A percentile compares a stretch with the other conserved stretches of the same genome.
These are phyloP conservation scores for Melinopterus prodromus DNA, from an alignment of 2,888 invertebrate species.

Conservation along the genomic window DNA sequence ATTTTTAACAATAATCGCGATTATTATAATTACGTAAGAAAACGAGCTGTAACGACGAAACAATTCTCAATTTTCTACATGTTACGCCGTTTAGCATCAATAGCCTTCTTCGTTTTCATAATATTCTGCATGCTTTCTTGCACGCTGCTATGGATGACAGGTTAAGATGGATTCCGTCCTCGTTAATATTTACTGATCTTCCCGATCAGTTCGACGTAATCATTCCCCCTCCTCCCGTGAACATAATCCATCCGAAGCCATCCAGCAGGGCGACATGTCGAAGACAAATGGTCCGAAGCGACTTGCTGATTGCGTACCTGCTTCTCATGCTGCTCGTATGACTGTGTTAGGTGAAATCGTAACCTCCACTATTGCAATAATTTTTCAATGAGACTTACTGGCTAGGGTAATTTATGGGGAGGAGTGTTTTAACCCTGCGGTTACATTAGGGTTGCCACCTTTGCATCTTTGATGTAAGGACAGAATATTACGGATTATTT, in stretches of 20 bases:
- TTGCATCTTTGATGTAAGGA: slow-evolving; percentile 17
- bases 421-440: background rate
- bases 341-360: slow-evolving; percentile 34
- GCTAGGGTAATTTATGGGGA: slow-evolving; percentile 25
- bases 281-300: slow-evolving; percentile 25
- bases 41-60: too few relatives aligned
- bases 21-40: too few relatives aligned
- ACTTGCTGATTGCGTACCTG: slow-evolving; percentile 22
- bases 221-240: slow-evolving; percentile 73
- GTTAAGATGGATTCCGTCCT: slow-evolving; percentile 71
- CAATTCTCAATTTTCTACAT: too few relatives aligned
- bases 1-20: too few relatives aligned
- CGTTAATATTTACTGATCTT: slow-evolving; percentile 68
- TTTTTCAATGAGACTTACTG: slow-evolving; percentile 36
- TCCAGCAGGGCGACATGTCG: slow-evolving; percentile 52
- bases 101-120: slow-evolving; percentile 46
- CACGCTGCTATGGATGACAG: slow-evolving; percentile 49
- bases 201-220: slow-evolving; percentile 70
- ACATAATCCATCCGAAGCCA: slow-evolving; percentile 74
- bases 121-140: slow-evolving; percentile 14
- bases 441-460: background rate
- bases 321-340: slow-evolving; percentile 29
- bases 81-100: background rate
- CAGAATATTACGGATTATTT: background rate
- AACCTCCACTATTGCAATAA: slow-evolving; percentile 33